These are phyloP conservation scores for Tiphia femorata DNA, from an alignment of 2,888 invertebrate species.

Conservation along the genomic window DNA sequence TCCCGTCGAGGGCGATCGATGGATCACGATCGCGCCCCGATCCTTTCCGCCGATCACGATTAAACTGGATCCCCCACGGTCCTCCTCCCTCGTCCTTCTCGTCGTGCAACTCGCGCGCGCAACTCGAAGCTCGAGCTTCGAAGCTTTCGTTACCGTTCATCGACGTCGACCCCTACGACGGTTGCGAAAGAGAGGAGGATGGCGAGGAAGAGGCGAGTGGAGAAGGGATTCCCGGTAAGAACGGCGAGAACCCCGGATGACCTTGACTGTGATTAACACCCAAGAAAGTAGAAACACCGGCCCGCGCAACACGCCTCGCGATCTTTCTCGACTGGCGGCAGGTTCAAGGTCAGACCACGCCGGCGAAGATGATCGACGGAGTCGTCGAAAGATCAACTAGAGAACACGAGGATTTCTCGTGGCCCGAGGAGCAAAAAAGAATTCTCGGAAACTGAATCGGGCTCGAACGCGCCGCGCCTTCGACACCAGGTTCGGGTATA, in stretches of 20 bases:
- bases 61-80: constrained; percentile 43
- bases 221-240: too few relatives aligned
- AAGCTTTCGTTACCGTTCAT: too few relatives aligned
- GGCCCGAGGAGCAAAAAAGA: background rate
- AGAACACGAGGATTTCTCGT: background rate
- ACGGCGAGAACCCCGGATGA: constrained; percentile 37
- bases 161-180: too few relatives aligned
- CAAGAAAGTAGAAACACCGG: constrained; percentile 52
- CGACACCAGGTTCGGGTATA: too few relatives aligned
- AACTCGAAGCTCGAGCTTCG: too few relatives aligned
- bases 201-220: too few relatives aligned
- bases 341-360: constrained; percentile 54
- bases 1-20: constrained; percentile 46
- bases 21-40: constrained; percentile 52
- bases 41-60: constrained; percentile 51
- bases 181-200: too few relatives aligned
- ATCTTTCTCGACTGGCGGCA: constrained; percentile 42
- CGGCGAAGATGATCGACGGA: constrained; percentile 27
- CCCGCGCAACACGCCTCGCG: constrained; percentile 45
- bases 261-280: constrained; percentile 62
- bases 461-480: too few relatives aligned
- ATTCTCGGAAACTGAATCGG: background rate
- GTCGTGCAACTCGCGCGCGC: background rate
- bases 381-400: background rate
- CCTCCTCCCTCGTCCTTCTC: constrained; percentile 6